Evolutionary conservation across 2,797 vertebrate species (phyloP), one percentile per base, ranked within the genome.

Genomic region (Micromesistius poutassou): DNA sequence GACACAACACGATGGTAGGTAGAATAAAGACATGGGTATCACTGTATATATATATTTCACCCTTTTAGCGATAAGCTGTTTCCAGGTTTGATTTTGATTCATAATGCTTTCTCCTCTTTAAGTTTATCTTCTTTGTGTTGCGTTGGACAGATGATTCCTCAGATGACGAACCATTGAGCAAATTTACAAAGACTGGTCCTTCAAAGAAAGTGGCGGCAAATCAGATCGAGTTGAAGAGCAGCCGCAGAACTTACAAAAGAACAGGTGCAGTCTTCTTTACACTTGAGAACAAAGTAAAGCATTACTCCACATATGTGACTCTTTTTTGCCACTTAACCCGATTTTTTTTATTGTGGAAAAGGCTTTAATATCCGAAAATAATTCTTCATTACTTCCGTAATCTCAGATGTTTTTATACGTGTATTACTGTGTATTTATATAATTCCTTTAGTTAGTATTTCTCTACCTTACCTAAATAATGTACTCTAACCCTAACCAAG

Each of bases 141-240:
- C 42, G 31, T 30, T 30, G 22, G n/a, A 30, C 38, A 46, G 50
- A 74, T 35, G 42, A 62, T 13, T 50, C 38, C 22, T 75, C 74
- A 10, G 74, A 75, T 8, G 66, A 75, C 25, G 30, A 78, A 71
- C 73, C 77, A 14, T 55, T 78, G 66, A 35, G 42, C 36, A 68
- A 22, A 78, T n/a, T n/a, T 42, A 74, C 62, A 28, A 68, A 66
- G n/a, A 5, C n/a, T 66, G n/a, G 25, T 12, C 62, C 62, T 28
- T 2, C 62, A 28, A 66, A 46, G 30, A 73, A 77, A 30, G 38
- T 12, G 19, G 10, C 14, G 22, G 74, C 28, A 4, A 22, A 78
- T 35, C 55, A 30, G 50, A 36, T 33, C 13, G 30, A 50, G 50
- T 30, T n/a, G 42, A 75, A 14, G 35, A 12, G 30, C 46, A 62